These are phyloP conservation scores for Scalopus aquaticus DNA, from an alignment of 2,113 vertebrate genomes.

Conservation along the genomic window DNA sequence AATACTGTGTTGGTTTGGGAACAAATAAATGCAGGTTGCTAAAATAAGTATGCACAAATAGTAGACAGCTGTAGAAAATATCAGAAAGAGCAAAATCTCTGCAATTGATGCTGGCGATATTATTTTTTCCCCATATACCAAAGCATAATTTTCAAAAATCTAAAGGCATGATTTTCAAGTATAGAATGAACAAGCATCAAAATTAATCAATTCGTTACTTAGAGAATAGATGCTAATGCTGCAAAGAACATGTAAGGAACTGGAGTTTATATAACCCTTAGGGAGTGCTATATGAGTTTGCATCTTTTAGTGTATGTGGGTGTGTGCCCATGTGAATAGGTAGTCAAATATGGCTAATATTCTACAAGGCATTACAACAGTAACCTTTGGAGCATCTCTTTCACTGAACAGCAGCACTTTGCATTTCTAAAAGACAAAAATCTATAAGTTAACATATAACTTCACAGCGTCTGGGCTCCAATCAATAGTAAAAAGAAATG, in stretches of 20 bases:
- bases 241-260: not conserved
- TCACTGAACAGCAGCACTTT: slow-evolving; percentile 10
- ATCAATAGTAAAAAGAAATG: slow-evolving; percentile 43
- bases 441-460: not conserved
- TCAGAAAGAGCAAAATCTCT: not conserved
- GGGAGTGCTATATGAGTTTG: not conserved
- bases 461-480: not conserved
- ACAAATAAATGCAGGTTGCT: not conserved
- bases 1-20: not conserved
- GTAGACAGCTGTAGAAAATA: not conserved
- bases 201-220: not conserved
- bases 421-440: slow-evolving; percentile 40
- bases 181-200: not conserved
- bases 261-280: not conserved
- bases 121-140: not conserved
- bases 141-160: not conserved
- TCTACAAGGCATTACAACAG: not conserved
- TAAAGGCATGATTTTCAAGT: not conserved
- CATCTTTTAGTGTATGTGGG: no score
- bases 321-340: not conserved
- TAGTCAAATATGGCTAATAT: not conserved
- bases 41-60: not conserved
- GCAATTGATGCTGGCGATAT: not conserved
- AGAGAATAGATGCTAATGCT: not conserved
- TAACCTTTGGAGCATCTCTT: not conserved